These are phyloP conservation scores for Macropus fuliginosus DNA, from an alignment of 2,797 vertebrate species.

Conservation along the genomic window DNA sequence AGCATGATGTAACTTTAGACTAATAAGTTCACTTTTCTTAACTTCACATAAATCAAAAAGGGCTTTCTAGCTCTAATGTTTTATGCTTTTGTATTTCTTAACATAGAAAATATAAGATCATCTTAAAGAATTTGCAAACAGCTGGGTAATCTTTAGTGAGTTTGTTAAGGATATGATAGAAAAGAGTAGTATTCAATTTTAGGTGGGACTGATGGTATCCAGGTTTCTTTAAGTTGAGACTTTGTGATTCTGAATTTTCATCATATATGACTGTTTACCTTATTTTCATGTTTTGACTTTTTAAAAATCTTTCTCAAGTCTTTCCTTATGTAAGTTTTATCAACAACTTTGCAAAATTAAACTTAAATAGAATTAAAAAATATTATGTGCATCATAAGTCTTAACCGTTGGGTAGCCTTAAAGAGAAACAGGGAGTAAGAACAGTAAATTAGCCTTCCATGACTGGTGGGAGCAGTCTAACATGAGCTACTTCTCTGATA, in stretches of 20 bases:
- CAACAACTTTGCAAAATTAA: background rate
- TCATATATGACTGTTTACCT: background rate
- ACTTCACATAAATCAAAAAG: background rate
- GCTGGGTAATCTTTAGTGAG: background rate
- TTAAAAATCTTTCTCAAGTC: background rate
- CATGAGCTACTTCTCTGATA: background rate
- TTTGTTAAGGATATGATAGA: background rate
- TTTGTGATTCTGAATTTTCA: background rate
- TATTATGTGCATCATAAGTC: background rate
- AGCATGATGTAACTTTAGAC: background rate
- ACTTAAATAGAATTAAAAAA: background rate
- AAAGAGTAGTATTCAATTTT: background rate
- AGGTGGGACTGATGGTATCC: background rate
- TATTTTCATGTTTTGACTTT: background rate
- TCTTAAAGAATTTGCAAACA: background rate
- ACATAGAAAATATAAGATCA: background rate
- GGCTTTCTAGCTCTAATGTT: background rate
- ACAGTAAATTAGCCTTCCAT: background rate
- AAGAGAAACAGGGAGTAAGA: background rate
- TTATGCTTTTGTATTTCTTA: background rate
- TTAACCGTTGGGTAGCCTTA: background rate
- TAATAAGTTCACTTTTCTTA: background rate
- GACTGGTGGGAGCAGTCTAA: background rate
- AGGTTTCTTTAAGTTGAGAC: background rate
- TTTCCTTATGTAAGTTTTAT: background rate